These are phyloP conservation scores for Sebastes vulpes DNA, from an alignment of 2,797 vertebrate species.

Conservation along the genomic window DNA sequence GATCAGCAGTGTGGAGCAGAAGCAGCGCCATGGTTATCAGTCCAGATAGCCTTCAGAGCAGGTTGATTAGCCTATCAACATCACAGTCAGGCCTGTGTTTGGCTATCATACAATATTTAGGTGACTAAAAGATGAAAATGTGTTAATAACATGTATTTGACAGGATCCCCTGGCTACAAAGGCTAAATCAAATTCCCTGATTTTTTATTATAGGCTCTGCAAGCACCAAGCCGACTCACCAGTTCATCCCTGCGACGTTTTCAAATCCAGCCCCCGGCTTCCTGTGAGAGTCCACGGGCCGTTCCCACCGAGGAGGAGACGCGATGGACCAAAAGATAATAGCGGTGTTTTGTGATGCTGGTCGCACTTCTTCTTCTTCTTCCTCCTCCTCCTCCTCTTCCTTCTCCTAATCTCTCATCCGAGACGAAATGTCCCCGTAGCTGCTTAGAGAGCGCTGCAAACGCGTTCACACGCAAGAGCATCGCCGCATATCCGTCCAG, in stretches of 20 bases:
- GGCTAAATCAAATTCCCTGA: background rate
- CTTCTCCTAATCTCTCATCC: conserved; percentile 30
- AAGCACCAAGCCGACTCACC: conserved; percentile 67
- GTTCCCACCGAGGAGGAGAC: conserved; percentile 50
- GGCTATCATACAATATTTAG: background rate
- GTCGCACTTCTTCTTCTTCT: conserved; percentile 6
- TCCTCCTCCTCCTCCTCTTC: background rate
- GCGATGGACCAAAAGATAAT: conserved; percentile 41
- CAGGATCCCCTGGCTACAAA: background rate
- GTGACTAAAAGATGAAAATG: background rate
- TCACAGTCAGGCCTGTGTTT: conserved; percentile 21
- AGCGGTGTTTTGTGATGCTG: background rate
- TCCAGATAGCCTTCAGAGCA: background rate
- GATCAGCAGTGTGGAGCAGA: background rate
- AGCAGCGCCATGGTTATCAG: conserved; percentile 13
- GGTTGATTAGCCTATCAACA: conserved; percentile 66
- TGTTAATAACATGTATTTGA: background rate
- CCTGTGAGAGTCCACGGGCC: conserved; percentile 56
- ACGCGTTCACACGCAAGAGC: conserved; percentile 53
- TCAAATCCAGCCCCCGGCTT: conserved; percentile 80
- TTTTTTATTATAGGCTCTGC: background rate
- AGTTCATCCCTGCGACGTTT: conserved; percentile 66
- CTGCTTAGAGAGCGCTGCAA: conserved; percentile 43
- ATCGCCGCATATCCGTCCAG: conserved; percentile 59
- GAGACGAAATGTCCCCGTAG: conserved; percentile 39